A percentile compares a stretch with the other conserved stretches of the same genome.
These are phyloP conservation scores for Xylocopa sonorina DNA, from an alignment of 1,140 invertebrate species.

Conservation along the genomic window DNA sequence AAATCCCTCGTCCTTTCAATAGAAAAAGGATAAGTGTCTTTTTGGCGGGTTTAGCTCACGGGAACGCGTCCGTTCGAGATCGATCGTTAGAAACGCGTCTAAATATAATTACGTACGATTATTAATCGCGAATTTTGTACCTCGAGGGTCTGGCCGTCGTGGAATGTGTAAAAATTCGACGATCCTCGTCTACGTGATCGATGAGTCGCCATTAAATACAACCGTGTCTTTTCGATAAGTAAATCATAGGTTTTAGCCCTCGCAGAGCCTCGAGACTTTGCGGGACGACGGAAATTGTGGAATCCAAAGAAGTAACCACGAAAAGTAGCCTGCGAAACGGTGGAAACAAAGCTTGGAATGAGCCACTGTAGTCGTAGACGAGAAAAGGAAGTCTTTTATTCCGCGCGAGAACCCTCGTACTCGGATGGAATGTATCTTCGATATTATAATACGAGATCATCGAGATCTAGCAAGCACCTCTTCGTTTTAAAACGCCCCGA, in stretches of 20 bases:
- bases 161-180: constrained; percentile 45
- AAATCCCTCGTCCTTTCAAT: constrained; percentile 44
- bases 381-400: constrained; percentile 55
- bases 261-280: not conserved
- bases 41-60: constrained; percentile 49
- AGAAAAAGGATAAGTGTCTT: constrained; percentile 46
- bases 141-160: constrained; percentile 41
- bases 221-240: not conserved
- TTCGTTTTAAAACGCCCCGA: constrained; percentile 4
- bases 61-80: constrained; percentile 46
- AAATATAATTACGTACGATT: constrained; percentile 31
- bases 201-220: not conserved
- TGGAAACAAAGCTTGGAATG: not conserved
- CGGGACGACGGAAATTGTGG: no score
- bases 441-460: constrained; percentile 51
- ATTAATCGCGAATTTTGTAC: constrained; percentile 53
- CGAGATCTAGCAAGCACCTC: constrained; percentile 46
- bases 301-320: not conserved
- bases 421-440: constrained; percentile 65
- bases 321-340: not conserved
- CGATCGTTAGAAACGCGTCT: constrained; percentile 44
- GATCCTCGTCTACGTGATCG: constrained; percentile 31
- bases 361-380: constrained; percentile 14
- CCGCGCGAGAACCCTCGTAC: constrained; percentile 44
- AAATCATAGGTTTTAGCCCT: not conserved